Conservation (phyloP, 92 coral and sea anemone species). For the Porites rus region DNA sequence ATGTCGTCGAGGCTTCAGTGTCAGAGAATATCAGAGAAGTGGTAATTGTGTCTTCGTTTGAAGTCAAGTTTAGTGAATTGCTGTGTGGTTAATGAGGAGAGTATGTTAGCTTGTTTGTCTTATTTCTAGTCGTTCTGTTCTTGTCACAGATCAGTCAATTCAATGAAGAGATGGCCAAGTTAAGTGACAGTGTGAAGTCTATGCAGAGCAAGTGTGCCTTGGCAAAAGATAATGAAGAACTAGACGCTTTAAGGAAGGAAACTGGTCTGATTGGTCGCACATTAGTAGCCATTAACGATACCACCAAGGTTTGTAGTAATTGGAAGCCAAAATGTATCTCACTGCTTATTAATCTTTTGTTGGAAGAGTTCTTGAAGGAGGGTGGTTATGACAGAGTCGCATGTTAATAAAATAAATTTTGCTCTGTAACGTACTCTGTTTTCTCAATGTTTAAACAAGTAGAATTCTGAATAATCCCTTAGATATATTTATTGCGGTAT, state of each 20-base stretch:
- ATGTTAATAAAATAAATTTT: no score
- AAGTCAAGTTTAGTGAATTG: no score
- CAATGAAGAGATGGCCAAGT: constrained; percentile 65
- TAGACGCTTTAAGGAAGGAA: constrained; percentile 15
- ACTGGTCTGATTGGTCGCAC: constrained; percentile 18
- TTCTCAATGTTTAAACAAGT: no score
- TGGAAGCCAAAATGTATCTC: no score
- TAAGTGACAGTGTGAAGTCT: constrained; percentile 52
- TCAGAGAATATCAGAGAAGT: constrained; percentile 67
- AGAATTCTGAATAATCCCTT: no score
- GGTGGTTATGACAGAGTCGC: no score
- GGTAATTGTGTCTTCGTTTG: constrained; percentile 22
- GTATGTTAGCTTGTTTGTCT: neutral
- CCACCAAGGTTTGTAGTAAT: constrained; percentile 43
- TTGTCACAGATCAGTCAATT: constrained; percentile 72
- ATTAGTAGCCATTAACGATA: constrained; percentile 27
- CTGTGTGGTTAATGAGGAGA: no score
- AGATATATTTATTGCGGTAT: no score
- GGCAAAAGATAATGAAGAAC: constrained; percentile 28
- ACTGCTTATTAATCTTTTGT: neutral
- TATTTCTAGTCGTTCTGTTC: neutral
- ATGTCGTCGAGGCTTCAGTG: constrained; percentile 60
- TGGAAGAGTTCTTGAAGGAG: no score
- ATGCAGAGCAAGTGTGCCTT: constrained; percentile 53
- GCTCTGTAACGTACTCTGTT: no score